phyloP scores from a whole-genome alignment of 2,797 vertebrate genomes.

The Pseudochirops cupreus region DNA sequence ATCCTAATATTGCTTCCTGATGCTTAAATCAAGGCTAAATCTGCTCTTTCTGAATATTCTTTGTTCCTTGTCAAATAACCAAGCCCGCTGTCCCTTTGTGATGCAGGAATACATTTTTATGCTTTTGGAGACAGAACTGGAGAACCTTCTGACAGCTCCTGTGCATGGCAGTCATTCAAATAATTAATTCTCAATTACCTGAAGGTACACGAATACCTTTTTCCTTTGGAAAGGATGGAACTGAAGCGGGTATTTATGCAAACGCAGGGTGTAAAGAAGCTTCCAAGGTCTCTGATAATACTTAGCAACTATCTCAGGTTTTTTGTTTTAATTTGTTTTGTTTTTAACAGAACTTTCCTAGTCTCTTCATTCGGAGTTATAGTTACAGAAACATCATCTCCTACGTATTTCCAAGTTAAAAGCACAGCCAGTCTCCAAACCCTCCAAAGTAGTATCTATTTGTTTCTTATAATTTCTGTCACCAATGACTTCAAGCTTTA shows the following conservation, averaged over 20 bases:
- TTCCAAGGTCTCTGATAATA: background rate
- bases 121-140: background rate
- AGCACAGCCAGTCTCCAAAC: background rate
- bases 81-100: background rate
- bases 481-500: background rate
- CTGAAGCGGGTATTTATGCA: background rate
- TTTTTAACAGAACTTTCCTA: conserved; percentile 29
- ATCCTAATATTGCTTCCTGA: background rate
- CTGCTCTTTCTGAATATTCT: background rate
- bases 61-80: background rate
- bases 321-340: background rate
- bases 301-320: background rate
- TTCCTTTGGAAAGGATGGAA: background rate
- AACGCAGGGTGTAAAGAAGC: background rate
- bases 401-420: conserved; percentile 9
- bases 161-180: conserved; percentile 7
- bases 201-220: conserved; percentile 6
- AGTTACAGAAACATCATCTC: conserved; percentile 47
- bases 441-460: background rate
- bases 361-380: background rate
- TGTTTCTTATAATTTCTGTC: background rate
- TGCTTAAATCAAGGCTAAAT: background rate
- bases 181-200: background rate
- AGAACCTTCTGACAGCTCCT: background rate
- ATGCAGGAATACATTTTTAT: background rate